Conservation (phyloP, 2,113 vertebrate species). For the Syrrhaptes paradoxus region DNA sequence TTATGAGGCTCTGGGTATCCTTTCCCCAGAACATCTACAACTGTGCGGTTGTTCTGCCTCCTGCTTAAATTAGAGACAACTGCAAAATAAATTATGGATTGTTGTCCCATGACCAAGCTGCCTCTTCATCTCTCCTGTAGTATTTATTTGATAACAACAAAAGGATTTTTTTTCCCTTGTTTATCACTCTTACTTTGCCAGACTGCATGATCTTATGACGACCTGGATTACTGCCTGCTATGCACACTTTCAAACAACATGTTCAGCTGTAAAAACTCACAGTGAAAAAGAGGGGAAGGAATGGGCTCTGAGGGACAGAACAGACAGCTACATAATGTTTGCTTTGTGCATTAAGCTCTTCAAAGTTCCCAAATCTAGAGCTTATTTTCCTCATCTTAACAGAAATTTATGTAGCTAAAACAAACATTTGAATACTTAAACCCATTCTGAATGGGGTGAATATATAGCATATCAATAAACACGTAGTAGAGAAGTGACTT, state of each 20-base stretch:
- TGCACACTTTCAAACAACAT: not conserved
- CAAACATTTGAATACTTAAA: not conserved
- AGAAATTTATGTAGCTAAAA: not conserved
- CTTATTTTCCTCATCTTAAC: not conserved
- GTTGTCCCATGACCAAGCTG: conserved; percentile 51
- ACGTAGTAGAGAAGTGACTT: not conserved
- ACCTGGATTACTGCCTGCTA: not conserved
- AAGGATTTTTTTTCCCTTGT: not conserved
- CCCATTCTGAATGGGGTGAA: not conserved
- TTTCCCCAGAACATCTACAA: conserved; percentile 71
- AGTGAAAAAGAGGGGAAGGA: not conserved
- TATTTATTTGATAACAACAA: conserved; percentile 34
- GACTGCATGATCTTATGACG: not conserved
- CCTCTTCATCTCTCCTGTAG: conserved; percentile 28
- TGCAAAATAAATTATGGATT: conserved; percentile 76
- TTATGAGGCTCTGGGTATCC: conserved; percentile 76
- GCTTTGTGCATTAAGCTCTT: not conserved
- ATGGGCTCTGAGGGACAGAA: not conserved
- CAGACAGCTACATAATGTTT: not conserved
- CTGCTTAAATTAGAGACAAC: conserved; percentile 75
- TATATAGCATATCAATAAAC: not conserved
- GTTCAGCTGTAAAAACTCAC: not conserved
- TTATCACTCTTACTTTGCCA: conserved; percentile 23
- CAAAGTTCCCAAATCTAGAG: not conserved
- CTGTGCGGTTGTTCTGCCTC: conserved; percentile 53